Percentiles rank a stretch among this genome's conserved stretches.
phyloP scores from a whole-genome alignment of 2,113 vertebrate species.

The Tetraodon nigroviridis region DNA sequence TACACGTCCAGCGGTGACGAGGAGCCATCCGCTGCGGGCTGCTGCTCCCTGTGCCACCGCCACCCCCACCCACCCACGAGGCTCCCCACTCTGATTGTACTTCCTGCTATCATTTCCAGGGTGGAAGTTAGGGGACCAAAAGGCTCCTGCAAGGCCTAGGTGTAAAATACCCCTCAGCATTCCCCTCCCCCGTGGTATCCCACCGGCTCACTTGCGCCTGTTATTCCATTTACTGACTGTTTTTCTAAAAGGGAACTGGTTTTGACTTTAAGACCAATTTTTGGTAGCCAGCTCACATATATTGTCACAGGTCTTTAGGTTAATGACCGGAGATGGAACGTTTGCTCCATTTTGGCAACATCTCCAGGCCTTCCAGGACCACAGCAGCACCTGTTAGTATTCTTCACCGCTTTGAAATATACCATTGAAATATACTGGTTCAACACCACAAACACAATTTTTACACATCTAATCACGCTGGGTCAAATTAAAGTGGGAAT shows the following conservation, averaged over 20 bases:
- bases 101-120: background rate
- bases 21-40: conserved; percentile 4
- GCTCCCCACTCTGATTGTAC: background rate
- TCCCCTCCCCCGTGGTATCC: conserved; percentile 24
- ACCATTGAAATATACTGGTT: background rate
- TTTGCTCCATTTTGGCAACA: conserved; percentile 18
- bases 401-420: conserved; percentile 24
- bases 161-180: conserved; percentile 39
- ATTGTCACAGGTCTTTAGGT: conserved; percentile 50
- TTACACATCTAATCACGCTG: background rate
- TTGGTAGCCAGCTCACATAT: conserved; percentile 22
- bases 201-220: conserved; percentile 23
- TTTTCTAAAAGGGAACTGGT: conserved; percentile 1
- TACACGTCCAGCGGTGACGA: conserved; percentile 35
- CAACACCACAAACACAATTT: background rate
- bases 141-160: conserved; percentile 3
- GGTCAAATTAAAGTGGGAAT: background rate
- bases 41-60: background rate
- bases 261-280: conserved; percentile 18
- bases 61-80: background rate
- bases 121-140: conserved; percentile 1
- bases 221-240: conserved; percentile 2
- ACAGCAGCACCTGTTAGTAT: conserved; percentile 34
- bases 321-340: conserved; percentile 28
- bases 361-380: background rate